Conservation (phyloP, 2,888 invertebrate species). For the Lampropteryx suffumata region DNA sequence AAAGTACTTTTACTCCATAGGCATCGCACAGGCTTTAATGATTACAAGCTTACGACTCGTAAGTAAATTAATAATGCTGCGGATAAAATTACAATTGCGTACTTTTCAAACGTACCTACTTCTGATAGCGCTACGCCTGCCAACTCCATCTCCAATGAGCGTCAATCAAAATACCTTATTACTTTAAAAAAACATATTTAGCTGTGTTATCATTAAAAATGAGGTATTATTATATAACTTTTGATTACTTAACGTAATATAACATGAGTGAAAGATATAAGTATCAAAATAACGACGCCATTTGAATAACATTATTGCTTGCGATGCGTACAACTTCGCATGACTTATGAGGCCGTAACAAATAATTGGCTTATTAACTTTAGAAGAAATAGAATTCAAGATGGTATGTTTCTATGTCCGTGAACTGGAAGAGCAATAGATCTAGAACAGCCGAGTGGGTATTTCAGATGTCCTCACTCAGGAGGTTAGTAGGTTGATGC, state of each 20-base stretch:
- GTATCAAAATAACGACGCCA: constrained; percentile 30
- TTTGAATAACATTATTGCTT: constrained; percentile 48
- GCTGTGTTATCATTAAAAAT: constrained; percentile 21
- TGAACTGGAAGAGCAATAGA: constrained; percentile 10
- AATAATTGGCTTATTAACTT: constrained; percentile 58
- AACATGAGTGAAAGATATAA: constrained; percentile 33
- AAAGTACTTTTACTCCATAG: constrained; percentile 46
- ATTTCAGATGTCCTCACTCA: constrained; percentile 49
- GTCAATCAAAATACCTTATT: constrained; percentile 15
- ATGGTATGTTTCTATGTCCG: constrained; percentile 24
- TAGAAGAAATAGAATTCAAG: constrained; percentile 39
- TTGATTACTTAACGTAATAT: constrained; percentile 30
- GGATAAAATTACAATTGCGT: constrained; percentile 35
- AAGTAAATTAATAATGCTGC: constrained; percentile 44
- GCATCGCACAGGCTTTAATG: constrained; percentile 42
- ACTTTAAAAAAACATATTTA: constrained; percentile 6
- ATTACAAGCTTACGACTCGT: constrained; percentile 42
- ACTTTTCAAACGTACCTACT: constrained; percentile 23
- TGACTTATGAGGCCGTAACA: constrained; percentile 47
- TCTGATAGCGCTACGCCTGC: constrained; percentile 29
- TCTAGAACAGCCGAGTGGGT: constrained; percentile 25
- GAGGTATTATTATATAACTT: constrained; percentile 21
- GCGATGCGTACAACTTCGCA: constrained; percentile 50
- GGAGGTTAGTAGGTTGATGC: constrained; percentile 75
- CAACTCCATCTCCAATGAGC: constrained; percentile 9